Conservation (phyloP, 64 coral and sea anemone species). For the Stylophora pistillata region DNA sequence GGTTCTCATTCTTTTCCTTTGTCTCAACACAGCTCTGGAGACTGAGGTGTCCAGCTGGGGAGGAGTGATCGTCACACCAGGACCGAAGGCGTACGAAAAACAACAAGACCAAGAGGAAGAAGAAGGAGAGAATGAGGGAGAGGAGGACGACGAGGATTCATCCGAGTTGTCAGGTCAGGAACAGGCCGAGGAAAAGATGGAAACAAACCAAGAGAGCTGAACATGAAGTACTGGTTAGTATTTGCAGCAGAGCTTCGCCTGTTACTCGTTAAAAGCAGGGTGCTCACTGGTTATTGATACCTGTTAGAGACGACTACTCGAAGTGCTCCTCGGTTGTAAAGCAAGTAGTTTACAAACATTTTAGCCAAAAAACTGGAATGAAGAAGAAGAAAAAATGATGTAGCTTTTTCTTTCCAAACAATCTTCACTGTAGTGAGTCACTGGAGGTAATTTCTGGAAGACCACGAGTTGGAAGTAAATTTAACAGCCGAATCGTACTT, state of each 20-base stretch:
- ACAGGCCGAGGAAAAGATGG: conserved; percentile 75
- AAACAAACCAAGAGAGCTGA: conserved; percentile 54
- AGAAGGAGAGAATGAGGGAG: conserved; percentile 70
- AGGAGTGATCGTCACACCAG: conserved; percentile 94
- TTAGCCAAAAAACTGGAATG: no score
- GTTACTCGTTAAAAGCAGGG: not conserved
- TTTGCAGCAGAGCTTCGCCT: not conserved
- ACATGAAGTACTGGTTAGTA: not conserved
- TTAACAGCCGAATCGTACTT: no score
- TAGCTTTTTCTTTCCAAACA: no score
- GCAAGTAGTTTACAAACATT: no score
- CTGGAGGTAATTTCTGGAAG: no score
- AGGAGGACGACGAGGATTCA: conserved; percentile 47
- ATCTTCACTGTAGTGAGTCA: no score
- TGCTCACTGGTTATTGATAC: no score
- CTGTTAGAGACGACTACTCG: no score
- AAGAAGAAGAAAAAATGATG: no score
- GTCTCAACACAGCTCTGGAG: conserved; percentile 60
- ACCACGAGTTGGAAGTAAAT: no score
- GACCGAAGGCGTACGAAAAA: conserved; percentile 86
- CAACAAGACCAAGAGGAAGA: conserved; percentile 85
- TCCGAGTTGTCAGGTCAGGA: conserved; percentile 46
- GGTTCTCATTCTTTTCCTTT: not conserved
- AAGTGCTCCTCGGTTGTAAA: no score
- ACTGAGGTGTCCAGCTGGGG: conserved; percentile 93